Conservation (phyloP, 1,140 invertebrate species). For the Thereuonema tuberculata region DNA sequence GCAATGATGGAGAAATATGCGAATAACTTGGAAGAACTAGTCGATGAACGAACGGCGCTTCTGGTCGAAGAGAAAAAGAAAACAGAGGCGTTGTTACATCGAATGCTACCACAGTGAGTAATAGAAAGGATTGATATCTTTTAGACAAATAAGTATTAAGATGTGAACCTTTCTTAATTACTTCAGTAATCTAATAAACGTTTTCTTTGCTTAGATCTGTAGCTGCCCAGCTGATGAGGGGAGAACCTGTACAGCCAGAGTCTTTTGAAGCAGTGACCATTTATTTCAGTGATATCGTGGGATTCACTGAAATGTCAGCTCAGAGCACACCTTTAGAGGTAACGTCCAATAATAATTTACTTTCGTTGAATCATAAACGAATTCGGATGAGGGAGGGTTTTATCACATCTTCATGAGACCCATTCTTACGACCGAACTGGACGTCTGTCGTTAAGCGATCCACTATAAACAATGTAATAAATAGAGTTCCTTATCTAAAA, state of each 20-base stretch:
- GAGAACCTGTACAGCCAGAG: conserved; percentile 83
- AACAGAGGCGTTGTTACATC: conserved; percentile 78
- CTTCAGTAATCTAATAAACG: neutral
- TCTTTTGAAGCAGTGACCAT: conserved; percentile 87
- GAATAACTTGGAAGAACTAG: conserved; percentile 85
- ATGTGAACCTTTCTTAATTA: too few relatives aligned
- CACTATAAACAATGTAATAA: neutral
- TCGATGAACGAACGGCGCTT: conserved; percentile 70
- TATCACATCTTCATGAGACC: neutral
- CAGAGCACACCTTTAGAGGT: conserved; percentile 82
- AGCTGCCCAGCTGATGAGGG: conserved; percentile 53
- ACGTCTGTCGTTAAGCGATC: neutral
- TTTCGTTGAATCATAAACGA: neutral
- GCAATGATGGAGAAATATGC: conserved; percentile 92
- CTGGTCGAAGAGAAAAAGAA: conserved; percentile 85
- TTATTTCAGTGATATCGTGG: conserved; percentile 97
- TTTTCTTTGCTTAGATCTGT: conserved; percentile 19
- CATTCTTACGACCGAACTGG: neutral
- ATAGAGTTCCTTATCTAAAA: too few relatives aligned
- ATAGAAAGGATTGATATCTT: too few relatives aligned
- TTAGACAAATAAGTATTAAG: conserved; percentile 1
- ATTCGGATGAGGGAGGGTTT: neutral
- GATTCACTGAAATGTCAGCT: conserved; percentile 91
- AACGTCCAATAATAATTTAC: too few relatives aligned
- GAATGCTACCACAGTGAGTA: conserved; percentile 76